These are phyloP conservation scores for Cotesia chilonis DNA, from an alignment of 1,140 invertebrate genomes.

Conservation along the genomic window DNA sequence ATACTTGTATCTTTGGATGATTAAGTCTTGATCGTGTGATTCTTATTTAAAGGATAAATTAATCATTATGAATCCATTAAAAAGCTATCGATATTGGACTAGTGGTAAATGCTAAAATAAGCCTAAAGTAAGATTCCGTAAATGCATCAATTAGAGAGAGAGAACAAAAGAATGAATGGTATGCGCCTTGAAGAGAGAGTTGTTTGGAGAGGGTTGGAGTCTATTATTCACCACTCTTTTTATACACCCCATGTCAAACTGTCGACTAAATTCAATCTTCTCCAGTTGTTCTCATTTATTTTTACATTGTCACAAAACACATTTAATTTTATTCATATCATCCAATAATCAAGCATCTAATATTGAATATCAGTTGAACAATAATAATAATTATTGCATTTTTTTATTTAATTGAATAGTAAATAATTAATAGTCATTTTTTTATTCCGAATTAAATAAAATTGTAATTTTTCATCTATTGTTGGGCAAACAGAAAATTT, in stretches of 20 bases:
- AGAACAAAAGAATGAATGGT: constrained; percentile 33
- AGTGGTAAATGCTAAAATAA: constrained; percentile 35
- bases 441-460: too few relatives aligned
- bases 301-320: not conserved
- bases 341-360: too few relatives aligned
- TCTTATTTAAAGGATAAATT: not conserved
- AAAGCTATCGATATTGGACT: constrained; percentile 36
- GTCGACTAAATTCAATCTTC: constrained; percentile 61
- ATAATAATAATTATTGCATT: too few relatives aligned
- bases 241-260: constrained; percentile 61
- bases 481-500: too few relatives aligned
- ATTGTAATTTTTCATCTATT: too few relatives aligned
- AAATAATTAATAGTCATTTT: too few relatives aligned
- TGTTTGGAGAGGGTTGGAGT: constrained; percentile 62
- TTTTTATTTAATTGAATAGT: too few relatives aligned
- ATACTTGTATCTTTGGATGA: not conserved
- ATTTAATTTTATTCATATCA: not conserved
- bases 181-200: constrained; percentile 35
- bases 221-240: constrained; percentile 65
- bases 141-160: constrained; percentile 25
- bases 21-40: not conserved
- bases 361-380: too few relatives aligned
- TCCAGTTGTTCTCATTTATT: constrained; percentile 59
- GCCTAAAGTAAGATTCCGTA: constrained; percentile 32
- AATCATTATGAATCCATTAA: constrained; percentile 28